Evolutionary conservation across 2,797 vertebrate species (phyloP).

Genomic region (Toxotes lorentzi): DNA sequence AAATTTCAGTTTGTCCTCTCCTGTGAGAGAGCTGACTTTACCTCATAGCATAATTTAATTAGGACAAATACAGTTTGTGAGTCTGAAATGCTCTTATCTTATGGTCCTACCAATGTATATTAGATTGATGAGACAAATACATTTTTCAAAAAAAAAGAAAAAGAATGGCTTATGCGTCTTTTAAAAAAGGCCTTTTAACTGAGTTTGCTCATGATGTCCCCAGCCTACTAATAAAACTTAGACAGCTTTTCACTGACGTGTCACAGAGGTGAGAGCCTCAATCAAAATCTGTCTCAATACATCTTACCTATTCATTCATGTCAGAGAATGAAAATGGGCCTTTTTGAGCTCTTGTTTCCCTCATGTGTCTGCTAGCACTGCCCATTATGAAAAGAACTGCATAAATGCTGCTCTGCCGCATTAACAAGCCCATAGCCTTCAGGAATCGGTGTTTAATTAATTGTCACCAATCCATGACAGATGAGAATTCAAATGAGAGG

Average conservation of each 20-base stretch:
- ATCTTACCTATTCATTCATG: constrained; percentile 38
- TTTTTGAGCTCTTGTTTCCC: constrained; percentile 12
- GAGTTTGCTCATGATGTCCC: constrained; percentile 14
- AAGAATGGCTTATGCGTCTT: neutral
- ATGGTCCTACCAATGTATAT: constrained; percentile 2
- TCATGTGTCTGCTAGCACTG: constrained; percentile 22
- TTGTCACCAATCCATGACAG: constrained; percentile 64
- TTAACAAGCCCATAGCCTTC: constrained; percentile 39
- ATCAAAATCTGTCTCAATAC: constrained; percentile 35
- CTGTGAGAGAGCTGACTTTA: constrained; percentile 17
- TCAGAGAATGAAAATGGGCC: constrained; percentile 30
- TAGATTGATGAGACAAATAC: constrained; percentile 15
- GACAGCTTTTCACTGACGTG: constrained; percentile 45
- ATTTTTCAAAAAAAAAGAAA: neutral
- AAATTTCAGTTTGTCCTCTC: constrained; percentile 29
- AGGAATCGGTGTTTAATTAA: constrained; percentile 71
- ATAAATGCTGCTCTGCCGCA: constrained; percentile 29
- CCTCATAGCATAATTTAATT: constrained; percentile 10
- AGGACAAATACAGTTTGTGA: constrained; percentile 18
- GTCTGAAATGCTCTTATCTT: constrained; percentile 3
- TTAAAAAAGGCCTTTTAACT: neutral
- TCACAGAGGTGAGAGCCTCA: constrained; percentile 42
- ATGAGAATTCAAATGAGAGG: constrained; percentile 66
- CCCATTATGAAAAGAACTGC: constrained; percentile 26
- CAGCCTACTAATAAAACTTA: constrained; percentile 19